These are phyloP conservation scores for Drosophila cracens DNA, from an alignment of 2,888 invertebrate genomes.

Conservation along the genomic window DNA sequence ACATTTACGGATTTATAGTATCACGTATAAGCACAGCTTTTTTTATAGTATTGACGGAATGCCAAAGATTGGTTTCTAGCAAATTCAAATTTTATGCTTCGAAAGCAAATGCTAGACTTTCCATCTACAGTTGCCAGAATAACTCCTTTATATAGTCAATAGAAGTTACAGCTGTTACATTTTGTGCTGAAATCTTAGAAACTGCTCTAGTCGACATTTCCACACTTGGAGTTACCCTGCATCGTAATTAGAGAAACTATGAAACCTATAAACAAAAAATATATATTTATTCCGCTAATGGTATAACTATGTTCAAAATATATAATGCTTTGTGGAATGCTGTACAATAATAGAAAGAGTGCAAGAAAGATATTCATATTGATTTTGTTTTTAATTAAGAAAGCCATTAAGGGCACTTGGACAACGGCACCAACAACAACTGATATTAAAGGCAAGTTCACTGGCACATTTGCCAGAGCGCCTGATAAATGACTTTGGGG, in stretches of 20 bases:
- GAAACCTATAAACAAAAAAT: background rate
- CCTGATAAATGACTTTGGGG: constrained; percentile 63
- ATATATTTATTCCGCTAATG: background rate
- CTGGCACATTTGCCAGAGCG: constrained; percentile 49
- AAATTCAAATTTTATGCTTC: background rate
- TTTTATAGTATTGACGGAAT: background rate
- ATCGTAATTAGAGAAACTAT: background rate
- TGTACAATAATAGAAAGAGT: constrained; percentile 10
- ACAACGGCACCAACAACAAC: constrained; percentile 17
- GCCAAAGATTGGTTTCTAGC: background rate
- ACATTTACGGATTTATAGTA: background rate
- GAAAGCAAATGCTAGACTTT: background rate
- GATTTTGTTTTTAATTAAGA: constrained; percentile 80
- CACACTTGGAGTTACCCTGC: background rate
- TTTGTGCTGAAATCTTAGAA: background rate
- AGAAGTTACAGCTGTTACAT: background rate
- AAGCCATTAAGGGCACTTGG: constrained; percentile 76
- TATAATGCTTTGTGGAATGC: background rate
- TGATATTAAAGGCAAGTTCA: constrained; percentile 30
- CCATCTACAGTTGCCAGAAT: background rate
- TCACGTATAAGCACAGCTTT: background rate
- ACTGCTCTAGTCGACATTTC: background rate
- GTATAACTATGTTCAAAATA: background rate
- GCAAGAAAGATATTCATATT: constrained; percentile 52
- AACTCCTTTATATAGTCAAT: background rate